Base-by-base conservation (phyloP, 2,888 invertebrate species). In the Drosophila longiperda region DNA sequence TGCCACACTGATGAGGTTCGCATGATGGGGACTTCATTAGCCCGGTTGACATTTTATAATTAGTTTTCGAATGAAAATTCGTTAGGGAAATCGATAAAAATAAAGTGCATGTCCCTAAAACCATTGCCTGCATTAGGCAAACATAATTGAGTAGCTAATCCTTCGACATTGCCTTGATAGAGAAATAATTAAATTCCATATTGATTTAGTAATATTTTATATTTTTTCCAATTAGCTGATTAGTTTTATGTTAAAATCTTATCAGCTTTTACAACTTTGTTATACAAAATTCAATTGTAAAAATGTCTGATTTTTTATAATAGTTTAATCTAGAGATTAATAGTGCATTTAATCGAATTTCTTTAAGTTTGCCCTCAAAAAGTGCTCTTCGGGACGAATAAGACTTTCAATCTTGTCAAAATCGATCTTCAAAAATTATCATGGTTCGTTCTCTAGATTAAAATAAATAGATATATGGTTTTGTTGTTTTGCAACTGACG, bases 21-120 rank as follows among this genome's bases (percentile, higher is more conserved):
- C 48, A 58, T 60, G 73, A 60, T 54, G 68, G 15, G 20, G 58
- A 63, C 80, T 75, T 61, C 76, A 70, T 75, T 80, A 62, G 70
- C 62, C 49, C 63, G 59, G 55, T 70, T 75, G 70, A 23, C 77
- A 75, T 75, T 75, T 70, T 75, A 64, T 80, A 80, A 77, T 75
- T 80, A 77, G 62, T 70, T 77, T 77, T 69, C 33, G 3, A 55
- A 42, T 32, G 58, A 45, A 75, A 40, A 54, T 75, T 50, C 23
- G 57, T 49, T 52, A 38, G 60, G n/a, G 40, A 36, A 59, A 32
- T 55, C 48, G 36, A 67, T 63, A 42, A 59, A 57, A 33, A 57
- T 57, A n/a, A 54, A 42, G n/a, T 20, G 8, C 26, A 62, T 40
- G 4, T 17, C 23, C 36, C 9, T 11, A 53, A 34, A 53, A 15